Evolutionary conservation across 2,113 vertebrate species (phyloP), one percentile per base, ranked within the genome.

Genomic region (Rafetus swinhoei): DNA sequence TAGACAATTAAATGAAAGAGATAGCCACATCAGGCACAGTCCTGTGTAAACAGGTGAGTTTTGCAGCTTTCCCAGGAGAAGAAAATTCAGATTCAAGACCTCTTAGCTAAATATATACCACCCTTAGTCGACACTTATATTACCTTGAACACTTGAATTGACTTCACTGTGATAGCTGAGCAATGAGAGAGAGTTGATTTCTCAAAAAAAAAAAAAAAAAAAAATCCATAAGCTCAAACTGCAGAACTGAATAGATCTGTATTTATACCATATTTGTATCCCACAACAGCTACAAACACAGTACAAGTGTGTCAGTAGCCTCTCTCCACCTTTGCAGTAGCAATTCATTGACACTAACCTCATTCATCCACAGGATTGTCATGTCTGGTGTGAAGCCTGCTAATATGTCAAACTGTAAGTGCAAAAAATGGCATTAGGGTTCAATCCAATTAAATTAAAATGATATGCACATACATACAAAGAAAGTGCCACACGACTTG

Each of bases 401-500:
- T 79, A 85, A 74, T 69, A 65, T 0, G 0, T 19, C 3, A 35
- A 13, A 1, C 53, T 91, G 84, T 53, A 90, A 82, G n/a, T 39
- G 35, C 5, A 74, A 18, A 87, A 92, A 65, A 45, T 0, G 1
- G 16, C 11, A 57, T 69, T 0, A 0, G 5, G 25, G 35, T 60
- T 81, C 21, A 57, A 76, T 85, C 85, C 62, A 10, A 3, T 32
- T 92, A 35, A 0, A 59, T 45, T 59, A 92, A 93, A 83, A 72
- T 54, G 29, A 77, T 25, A 14, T 57, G 25, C 5, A 52, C n/a
- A 11, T 35, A 76, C 35, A 77, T n/a, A 65, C 6, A 65, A 65
- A 65, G 62, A n/a, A 89, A 97, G 91, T 57, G 62, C 2, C 29
- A 10, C 91, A 53, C 56, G 95, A 93, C n/a, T 45, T 35, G 22